These are phyloP conservation scores for Nannobrachium achirus DNA, from an alignment of 2,113 vertebrate genomes.

Conservation along the genomic window DNA sequence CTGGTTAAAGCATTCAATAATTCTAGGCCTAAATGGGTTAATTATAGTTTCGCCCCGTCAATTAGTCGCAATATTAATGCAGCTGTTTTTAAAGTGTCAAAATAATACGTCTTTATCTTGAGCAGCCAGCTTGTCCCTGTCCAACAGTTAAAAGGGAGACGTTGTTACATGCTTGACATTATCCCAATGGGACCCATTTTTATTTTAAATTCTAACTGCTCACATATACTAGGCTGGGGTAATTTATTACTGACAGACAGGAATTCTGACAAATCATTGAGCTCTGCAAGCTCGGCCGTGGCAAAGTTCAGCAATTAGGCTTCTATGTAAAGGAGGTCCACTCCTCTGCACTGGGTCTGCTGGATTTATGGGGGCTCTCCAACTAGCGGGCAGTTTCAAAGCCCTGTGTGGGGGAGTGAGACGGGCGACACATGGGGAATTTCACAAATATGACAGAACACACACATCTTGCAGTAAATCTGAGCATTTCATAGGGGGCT, in stretches of 20 bases:
- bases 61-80: constrained; percentile 49
- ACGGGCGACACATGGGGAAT: constrained; percentile 63
- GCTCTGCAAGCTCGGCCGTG: constrained; percentile 91
- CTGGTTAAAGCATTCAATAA: too few species aligned
- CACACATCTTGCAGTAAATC: constrained; percentile 76
- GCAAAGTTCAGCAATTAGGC: constrained; percentile 99
- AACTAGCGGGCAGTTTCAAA: constrained; percentile 74
- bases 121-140: constrained; percentile 47
- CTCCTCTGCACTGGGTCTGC: constrained; percentile 77
- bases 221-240: constrained; percentile 76
- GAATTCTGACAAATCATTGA: constrained; percentile 97
- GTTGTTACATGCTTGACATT: constrained; percentile 72
- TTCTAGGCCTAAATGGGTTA: too few species aligned
- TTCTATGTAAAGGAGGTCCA: constrained; percentile 85
- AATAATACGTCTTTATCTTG: constrained; percentile 37
- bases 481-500: constrained; percentile 58
- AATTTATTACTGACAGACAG: constrained; percentile 89
- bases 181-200: constrained; percentile 82
- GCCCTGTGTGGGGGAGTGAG: constrained; percentile 56
- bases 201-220: constrained; percentile 80
- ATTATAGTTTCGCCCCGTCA: constrained; percentile 28
- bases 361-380: constrained; percentile 92
- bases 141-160: constrained; percentile 36
- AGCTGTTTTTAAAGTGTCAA: constrained; percentile 49
- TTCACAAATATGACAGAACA: constrained; percentile 75